Evolutionary conservation across 2,113 vertebrate species (phyloP).

Genomic region (Leptocoma aspasia): DNA sequence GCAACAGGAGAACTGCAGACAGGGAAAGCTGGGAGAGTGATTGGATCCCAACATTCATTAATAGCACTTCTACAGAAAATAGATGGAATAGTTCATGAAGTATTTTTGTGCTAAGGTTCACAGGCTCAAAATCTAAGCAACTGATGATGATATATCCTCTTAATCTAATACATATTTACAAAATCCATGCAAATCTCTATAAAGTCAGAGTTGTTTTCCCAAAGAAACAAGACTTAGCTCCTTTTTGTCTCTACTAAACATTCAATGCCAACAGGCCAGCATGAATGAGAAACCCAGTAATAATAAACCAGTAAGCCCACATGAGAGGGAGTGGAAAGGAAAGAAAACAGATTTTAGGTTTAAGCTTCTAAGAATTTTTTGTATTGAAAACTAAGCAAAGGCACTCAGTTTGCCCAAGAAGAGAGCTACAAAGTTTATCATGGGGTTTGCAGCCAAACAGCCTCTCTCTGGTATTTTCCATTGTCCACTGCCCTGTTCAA

Average conservation of each 20-base stretch:
- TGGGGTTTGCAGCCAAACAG: not conserved
- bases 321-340: not conserved
- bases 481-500: not conserved
- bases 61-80: not conserved
- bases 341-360: not conserved
- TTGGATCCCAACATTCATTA: not conserved
- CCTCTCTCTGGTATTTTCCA: not conserved
- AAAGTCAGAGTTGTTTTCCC: not conserved
- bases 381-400: not conserved
- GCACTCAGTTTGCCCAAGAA: not conserved
- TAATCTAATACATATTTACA: not conserved
- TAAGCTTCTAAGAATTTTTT: not conserved
- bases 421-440: not conserved
- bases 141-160: not conserved
- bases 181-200: constrained; percentile 7
- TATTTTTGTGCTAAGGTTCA: not conserved
- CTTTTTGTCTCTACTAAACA: not conserved
- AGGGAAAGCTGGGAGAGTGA: not conserved
- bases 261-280: not conserved
- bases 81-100: not conserved
- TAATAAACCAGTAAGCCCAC: not conserved
- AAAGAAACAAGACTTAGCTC: not conserved
- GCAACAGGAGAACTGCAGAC: not conserved
- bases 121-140: not conserved
- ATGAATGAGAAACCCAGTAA: not conserved